phyloP scores from a whole-genome alignment of 2,888 invertebrate genomes.

The Drosophila anomelani region DNA sequence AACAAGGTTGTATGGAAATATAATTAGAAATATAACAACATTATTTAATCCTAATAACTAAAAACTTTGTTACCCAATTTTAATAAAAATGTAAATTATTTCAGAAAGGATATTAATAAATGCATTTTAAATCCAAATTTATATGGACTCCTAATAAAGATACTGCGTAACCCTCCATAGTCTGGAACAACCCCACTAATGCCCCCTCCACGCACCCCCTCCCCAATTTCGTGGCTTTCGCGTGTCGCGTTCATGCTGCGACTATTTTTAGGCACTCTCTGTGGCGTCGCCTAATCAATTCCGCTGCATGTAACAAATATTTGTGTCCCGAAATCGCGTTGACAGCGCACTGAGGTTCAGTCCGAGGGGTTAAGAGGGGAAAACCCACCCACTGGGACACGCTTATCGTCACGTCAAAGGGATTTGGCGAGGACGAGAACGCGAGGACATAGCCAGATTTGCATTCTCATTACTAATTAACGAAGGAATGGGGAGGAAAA shows the following conservation, averaged over 20 bases:
- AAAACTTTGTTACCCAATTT: too few species aligned
- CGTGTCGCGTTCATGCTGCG: slow-evolving; percentile 36
- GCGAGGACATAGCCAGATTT: slow-evolving; percentile 32
- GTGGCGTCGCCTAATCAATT: slow-evolving; percentile 51
- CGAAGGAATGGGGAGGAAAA: neutral
- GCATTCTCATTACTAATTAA: slow-evolving; percentile 40
- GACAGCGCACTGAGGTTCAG: slow-evolving; percentile 18
- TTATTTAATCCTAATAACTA: too few species aligned
- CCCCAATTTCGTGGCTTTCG: slow-evolving; percentile 23
- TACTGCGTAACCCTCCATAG: neutral
- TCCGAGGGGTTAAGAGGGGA: slow-evolving; percentile 10
- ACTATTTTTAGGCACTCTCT: slow-evolving; percentile 49
- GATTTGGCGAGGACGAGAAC: slow-evolving; percentile 36
- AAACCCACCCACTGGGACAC: slow-evolving; percentile 29
- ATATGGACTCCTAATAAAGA: too few species aligned
- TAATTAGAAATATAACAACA: too few species aligned
- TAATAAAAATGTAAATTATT: too few species aligned
- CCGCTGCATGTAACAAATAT: slow-evolving; percentile 51
- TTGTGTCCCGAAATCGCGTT: slow-evolving; percentile 40
- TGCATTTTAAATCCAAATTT: too few species aligned
- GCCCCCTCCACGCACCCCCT: neutral
- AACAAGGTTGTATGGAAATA: too few species aligned
- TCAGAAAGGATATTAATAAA: too few species aligned
- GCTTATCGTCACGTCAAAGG: slow-evolving; percentile 50
- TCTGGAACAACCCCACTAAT: neutral